Conservation (phyloP, 2,797 vertebrate species). For the Acrossocheilus wenchowensis region DNA sequence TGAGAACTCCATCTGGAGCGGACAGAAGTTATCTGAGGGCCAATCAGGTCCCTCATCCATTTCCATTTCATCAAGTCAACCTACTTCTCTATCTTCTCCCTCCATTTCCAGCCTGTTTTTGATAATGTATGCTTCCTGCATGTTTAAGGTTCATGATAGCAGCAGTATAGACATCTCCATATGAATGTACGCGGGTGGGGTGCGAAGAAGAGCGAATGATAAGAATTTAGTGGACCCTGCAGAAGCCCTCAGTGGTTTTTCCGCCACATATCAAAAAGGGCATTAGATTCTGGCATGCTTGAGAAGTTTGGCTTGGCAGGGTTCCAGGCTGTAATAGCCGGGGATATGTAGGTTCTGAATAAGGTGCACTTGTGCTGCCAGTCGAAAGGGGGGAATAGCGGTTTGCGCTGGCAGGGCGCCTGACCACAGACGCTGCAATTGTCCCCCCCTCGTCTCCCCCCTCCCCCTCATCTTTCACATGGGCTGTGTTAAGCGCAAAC, state of each 20-base stretch:
- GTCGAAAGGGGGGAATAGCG: conserved; percentile 54
- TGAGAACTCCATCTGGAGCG: conserved; percentile 59
- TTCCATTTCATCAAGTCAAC: conserved; percentile 54
- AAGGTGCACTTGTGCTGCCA: conserved; percentile 65
- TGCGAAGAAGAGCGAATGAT: conserved; percentile 74
- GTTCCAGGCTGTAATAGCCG: conserved; percentile 77
- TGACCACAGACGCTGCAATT: conserved; percentile 68
- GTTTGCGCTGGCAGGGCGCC: conserved; percentile 63
- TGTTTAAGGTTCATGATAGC: conserved; percentile 58
- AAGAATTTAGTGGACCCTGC: conserved; percentile 81
- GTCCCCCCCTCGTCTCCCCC: conserved; percentile 24
- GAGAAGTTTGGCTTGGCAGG: conserved; percentile 82
- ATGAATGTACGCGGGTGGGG: conserved; percentile 54
- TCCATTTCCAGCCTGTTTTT: conserved; percentile 38
- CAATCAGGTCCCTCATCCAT: conserved; percentile 54
- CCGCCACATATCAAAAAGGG: conserved; percentile 65
- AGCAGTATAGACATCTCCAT: conserved; percentile 53
- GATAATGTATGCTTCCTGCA: conserved; percentile 49
- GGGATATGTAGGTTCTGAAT: conserved; percentile 69
- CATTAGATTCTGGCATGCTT: conserved; percentile 75
- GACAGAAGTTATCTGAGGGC: conserved; percentile 53
- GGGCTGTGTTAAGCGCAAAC: conserved; percentile 54
- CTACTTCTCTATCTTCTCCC: conserved; percentile 30
- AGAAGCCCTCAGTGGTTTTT: conserved; percentile 76
- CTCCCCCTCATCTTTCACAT: conserved; percentile 58